Evolutionary conservation across 2,797 vertebrate genomes (phyloP), one percentile per base, ranked within the genome.

Genomic region (Salmo trutta): DNA sequence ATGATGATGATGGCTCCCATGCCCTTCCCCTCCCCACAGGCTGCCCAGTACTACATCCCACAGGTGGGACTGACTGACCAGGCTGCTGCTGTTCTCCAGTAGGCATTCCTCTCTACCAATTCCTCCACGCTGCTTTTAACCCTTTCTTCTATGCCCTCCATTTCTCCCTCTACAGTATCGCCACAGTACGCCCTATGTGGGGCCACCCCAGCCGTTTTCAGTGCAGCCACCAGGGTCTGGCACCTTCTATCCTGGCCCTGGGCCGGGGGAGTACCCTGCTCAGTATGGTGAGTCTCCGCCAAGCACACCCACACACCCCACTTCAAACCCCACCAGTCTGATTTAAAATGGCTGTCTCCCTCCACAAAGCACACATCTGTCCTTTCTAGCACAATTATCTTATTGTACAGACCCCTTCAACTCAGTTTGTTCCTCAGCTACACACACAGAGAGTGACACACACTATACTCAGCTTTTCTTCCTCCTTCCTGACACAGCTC

Each of bases 1-100:
- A 97, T 99, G 97, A 99, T 99, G 98, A 94, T 98, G 72, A 98
- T 99, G 92, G 94, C 98, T 27, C 96, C 97, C 17, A 97, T 99
- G 97, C 95, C 97, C 77, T 99, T 99, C 85, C 95, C 96, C 0
- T 96, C 98, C 81, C 96, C 96, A 70, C 98, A 98, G 93, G 94
- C 97, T 41, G 93, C 97, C 82, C 98, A 98, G 91, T 99, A 99
- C 96, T 99, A 98, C 90, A 98, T 99, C 85, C 95, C 96, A 71
- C 98, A 98, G 97, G 98, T 98, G 92, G 90, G 77, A 62, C 12
- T 19, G 21, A 24, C 56, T 59, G 5, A 47, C 56, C 21, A 10
- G 3, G 21, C 59, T 24, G 21, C 21, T 10, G 21, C 59, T 12
- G 3, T 3, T 12, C 10, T 64, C 59, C 59, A 24, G n/a, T 14